Conservation (phyloP, 1,140 invertebrate genomes). For the Micrasema longulum region DNA sequence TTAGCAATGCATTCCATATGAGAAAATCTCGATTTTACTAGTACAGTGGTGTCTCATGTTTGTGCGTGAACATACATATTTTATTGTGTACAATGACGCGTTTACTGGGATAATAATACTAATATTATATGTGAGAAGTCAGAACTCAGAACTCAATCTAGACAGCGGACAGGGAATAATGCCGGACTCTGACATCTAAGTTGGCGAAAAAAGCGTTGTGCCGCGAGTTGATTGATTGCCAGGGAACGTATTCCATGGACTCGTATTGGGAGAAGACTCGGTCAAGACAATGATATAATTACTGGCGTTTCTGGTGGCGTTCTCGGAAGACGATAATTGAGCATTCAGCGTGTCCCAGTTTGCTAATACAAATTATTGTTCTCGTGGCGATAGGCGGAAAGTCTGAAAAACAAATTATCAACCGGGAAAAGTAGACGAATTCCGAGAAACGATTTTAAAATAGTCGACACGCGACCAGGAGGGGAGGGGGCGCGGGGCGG, state of each 20-base stretch:
- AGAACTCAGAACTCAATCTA: too few relatives aligned
- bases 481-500: background rate
- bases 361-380: slow-evolving; percentile 1
- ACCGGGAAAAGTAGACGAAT: slow-evolving; percentile 26
- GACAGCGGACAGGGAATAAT: too few relatives aligned
- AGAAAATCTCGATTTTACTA: too few relatives aligned
- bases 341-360: slow-evolving; percentile 17
- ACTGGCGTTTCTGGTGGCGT: slow-evolving; percentile 19
- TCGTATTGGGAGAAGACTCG: background rate
- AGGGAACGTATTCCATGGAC: background rate
- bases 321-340: slow-evolving; percentile 16
- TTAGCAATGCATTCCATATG: too few relatives aligned
- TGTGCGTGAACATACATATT: too few relatives aligned
- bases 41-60: too few relatives aligned
- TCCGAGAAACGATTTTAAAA: slow-evolving; percentile 34
- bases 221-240: slow-evolving; percentile 12
- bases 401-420: slow-evolving; percentile 28
- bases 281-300: slow-evolving; percentile 18
- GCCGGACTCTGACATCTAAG: too few relatives aligned
- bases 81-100: too few relatives aligned
- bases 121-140: too few relatives aligned
- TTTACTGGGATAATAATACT: too few relatives aligned
- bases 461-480: slow-evolving; percentile 12
- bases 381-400: slow-evolving; percentile 7
- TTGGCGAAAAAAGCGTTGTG: background rate